Evolutionary conservation across 2,888 invertebrate genomes (phyloP), one percentile per base, ranked within the genome.

Genomic region (Leptinotarsa tumamoca): DNA sequence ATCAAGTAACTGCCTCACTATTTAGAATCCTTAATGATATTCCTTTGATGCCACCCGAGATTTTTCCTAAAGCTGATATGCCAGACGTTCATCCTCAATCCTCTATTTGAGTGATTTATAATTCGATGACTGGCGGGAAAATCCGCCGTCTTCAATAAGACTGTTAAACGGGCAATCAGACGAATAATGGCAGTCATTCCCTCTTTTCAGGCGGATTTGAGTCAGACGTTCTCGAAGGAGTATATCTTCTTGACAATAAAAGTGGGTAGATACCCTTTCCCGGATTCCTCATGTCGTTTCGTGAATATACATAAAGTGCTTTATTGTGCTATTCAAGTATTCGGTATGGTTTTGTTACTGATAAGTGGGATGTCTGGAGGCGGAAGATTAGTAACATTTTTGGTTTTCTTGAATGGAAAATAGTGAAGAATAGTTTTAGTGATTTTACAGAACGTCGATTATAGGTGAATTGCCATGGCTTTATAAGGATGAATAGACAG

Each of bases 51-150:
- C 4, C 23, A 61, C 15, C 27, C 61, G 27, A 15, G 61, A 21
- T 27, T 23, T 27, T 61, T 61, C 27, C 23, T 23, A 23, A 27
- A 27, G 21, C 27, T 61, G 61, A 61, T 23, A 23, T 61, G 21
- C 61, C 61, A 61, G 61, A 61, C 61, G 27, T 61, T 61, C 27
- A 61, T 61, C 15, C 61, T 61, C 27, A 4, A 23, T 61, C 61
- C 54, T 54, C 54, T 54, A n/a, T 54, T 54, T 21, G 61, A 61
- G 23, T 61, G 61, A 61, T 61, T 61, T 61, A 61, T 61, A 61
- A 61, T 61, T 61, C 27, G 61, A 15, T 61, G 23, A 61, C 14
- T 61, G 27, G 61, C 27, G 15, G 61, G 61, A 23, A 61, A 61
- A 61, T 61, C 61, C 61, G 61, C 23, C 27, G 61, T 23, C 15